Evolutionary conservation across 2,888 invertebrate species (phyloP).

Genomic region (Torymus auratus): DNA sequence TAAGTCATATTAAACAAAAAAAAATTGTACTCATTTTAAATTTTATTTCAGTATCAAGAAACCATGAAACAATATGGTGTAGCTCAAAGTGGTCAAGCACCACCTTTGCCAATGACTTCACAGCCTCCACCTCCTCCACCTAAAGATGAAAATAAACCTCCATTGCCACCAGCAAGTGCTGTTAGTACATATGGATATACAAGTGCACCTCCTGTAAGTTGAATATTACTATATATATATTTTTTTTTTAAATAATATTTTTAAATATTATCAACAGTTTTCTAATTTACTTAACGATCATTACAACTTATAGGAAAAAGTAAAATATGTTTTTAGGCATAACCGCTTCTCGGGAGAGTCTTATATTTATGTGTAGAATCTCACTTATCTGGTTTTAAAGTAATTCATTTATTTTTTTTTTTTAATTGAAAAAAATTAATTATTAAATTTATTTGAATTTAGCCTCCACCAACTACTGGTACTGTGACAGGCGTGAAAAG

Average conservation of each 20-base stretch:
- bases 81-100: constrained; percentile 64
- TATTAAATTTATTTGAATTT: constrained; percentile 4
- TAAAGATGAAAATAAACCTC: constrained; percentile 77
- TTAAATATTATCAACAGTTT: too few species aligned
- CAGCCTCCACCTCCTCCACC: constrained; percentile 74
- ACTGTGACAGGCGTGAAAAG: constrained; percentile 66
- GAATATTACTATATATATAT: constrained; percentile 65
- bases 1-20: not conserved
- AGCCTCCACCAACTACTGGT: constrained; percentile 47
- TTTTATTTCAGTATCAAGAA: constrained; percentile 78
- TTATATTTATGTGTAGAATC: too few species aligned
- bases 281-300: too few species aligned
- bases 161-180: constrained; percentile 75
- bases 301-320: too few species aligned
- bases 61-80: constrained; percentile 75
- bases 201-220: constrained; percentile 71
- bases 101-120: constrained; percentile 70
- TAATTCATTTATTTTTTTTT: not conserved
- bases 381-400: too few species aligned
- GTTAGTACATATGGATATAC: constrained; percentile 62
- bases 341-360: too few species aligned
- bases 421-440: not conserved
- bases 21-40: constrained; percentile 3
- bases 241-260: too few species aligned
- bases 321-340: too few species aligned